Conservation (phyloP, 2,888 invertebrate genomes). For the Aphelenchoides bicaudatus region DNA sequence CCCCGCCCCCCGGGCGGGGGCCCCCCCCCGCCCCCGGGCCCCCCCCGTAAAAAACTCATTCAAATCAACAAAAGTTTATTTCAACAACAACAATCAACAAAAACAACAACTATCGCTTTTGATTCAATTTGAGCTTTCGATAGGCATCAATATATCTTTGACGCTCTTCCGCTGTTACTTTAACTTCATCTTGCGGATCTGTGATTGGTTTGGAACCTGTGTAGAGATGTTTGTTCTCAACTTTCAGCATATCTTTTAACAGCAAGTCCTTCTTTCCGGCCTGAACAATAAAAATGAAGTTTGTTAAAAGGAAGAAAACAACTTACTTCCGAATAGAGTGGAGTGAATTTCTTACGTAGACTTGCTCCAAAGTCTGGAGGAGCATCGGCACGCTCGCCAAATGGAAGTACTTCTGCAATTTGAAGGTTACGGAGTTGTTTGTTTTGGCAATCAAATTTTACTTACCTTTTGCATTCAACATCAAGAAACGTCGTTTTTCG, state of each 20-base stretch:
- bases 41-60: too few relatives aligned
- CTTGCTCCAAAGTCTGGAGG: constrained; percentile 44
- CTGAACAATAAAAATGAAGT: constrained; percentile 31
- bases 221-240: constrained; percentile 18
- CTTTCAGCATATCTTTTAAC: constrained; percentile 41
- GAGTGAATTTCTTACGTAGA: constrained; percentile 40
- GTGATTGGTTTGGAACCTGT: constrained; percentile 6
- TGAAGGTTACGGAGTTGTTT: background rate
- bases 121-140: constrained; percentile 41
- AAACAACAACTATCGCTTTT: background rate
- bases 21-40: too few relatives aligned
- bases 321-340: constrained; percentile 38
- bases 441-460: too few relatives aligned
- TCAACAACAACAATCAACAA: constrained; percentile 16
- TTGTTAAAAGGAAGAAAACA: constrained; percentile 12
- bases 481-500: constrained; percentile 28
- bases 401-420: constrained; percentile 46
- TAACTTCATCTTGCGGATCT: constrained; percentile 4
- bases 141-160: constrained; percentile 47
- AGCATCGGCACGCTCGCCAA: constrained; percentile 51
- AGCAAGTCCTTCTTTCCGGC: constrained; percentile 48
- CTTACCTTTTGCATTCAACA: constrained; percentile 42
- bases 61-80: background rate
- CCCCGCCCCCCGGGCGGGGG: too few relatives aligned
- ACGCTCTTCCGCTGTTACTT: constrained; percentile 34